Evolutionary conservation across 2,113 vertebrate genomes (phyloP), one percentile per base, ranked within the genome.

Genomic region (Crotalus horridus): DNA sequence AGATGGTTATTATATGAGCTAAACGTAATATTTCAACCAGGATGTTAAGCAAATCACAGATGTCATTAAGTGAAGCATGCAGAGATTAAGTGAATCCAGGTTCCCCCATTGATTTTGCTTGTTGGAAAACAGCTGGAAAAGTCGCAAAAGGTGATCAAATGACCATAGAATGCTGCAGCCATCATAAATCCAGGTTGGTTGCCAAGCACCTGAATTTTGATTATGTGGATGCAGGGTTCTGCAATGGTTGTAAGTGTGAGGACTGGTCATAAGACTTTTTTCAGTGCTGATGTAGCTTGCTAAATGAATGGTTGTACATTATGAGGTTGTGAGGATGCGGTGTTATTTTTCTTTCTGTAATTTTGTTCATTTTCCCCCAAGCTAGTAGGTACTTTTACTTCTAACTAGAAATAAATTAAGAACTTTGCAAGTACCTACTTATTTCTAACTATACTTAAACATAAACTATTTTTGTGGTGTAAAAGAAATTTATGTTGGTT

Each of bases 341-440:
- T 39, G 33, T 20, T 39, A 39, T 20, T 81, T 81, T 81, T 33
- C 6, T 69, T 69, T 69, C 29, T 0, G 12, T n/a, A 69, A 29
- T 9, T 81, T 39, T 81, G 17, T 39, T 81, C 69, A 81, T 85
- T 56, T 74, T 81, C 92, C 13, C 9, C 6, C 5, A 51, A 85
- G 86, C 91, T 93, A 90, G 93, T 87, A 39, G 94, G 91, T 74
- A 33, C 6, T 74, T 74, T 74, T 33, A 64, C 4, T 74, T 74
- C n/a, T 33, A 33, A 21, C 90, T 43, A 54, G 3, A 64, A 64
- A 64, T 64, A n/a, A 64, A n/a, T 26, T 64, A 64, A 64, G 26
- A 13, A n/a, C 11, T 12, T n/a, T n/a, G 11, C n/a, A 29, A 64
- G 29, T 64, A 29, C 4, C 61, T 64, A n/a, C 61, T n/a, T 29